Conservation (phyloP, 2,797 vertebrate species). For the Trachops cirrhosus region DNA sequence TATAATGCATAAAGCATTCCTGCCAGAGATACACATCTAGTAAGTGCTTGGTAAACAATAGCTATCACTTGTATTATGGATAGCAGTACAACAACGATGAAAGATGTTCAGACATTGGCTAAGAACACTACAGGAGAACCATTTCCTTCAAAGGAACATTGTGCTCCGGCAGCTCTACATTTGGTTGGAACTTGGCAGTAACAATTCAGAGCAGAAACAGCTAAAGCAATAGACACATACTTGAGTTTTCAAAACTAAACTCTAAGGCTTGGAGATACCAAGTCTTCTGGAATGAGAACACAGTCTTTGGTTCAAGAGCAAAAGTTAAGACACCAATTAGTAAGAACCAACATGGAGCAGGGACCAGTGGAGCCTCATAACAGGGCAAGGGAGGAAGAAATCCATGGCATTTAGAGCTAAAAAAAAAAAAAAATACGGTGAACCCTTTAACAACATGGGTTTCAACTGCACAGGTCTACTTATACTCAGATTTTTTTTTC, state of each 20-base stretch:
- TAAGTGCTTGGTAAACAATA: background rate
- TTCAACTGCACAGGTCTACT: background rate
- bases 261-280: background rate
- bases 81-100: background rate
- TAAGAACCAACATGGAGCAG: background rate
- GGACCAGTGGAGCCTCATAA: background rate
- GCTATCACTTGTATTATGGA: background rate
- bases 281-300: background rate
- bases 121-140: background rate
- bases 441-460: background rate
- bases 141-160: background rate
- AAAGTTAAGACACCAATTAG: background rate
- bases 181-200: background rate
- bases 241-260: conserved; percentile 16
- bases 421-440: background rate
- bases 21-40: background rate
- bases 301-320: background rate
- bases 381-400: background rate
- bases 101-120: background rate
- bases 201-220: conserved; percentile 37
- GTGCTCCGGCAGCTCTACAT: background rate
- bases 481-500: background rate
- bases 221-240: background rate
- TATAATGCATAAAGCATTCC: background rate
- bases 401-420: background rate